Evolutionary conservation across 2,797 vertebrate genomes (phyloP), one percentile per base, ranked within the genome.

Genomic region (Buceros bicornis): DNA sequence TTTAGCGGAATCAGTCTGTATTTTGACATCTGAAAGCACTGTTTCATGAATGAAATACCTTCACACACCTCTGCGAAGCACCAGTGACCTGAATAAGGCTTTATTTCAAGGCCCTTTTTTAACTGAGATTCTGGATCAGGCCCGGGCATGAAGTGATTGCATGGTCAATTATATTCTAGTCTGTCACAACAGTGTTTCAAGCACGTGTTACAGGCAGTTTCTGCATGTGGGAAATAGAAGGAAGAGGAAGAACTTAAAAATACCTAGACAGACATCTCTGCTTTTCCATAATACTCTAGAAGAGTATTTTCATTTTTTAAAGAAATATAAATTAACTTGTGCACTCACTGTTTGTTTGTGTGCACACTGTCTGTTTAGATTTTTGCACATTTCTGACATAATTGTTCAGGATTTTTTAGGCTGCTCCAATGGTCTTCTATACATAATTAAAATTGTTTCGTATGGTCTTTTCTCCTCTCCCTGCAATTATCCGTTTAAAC

Each of bases 401-500:
- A 80, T 61, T 79, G 19, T 87, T 95, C 33, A 47, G 50, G 2
- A 0, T 22, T 74, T 67, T 45, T 70, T 82, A 64, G 67, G 33
- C 53, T 89, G 22, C 11, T 15, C 7, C 42, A 81, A 29, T 70
- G 18, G 70, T 95, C 37, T 83, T 18, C 96, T 89, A 67, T 8
- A 76, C 4, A 67, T 61, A 94, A 86, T 25, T 53, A 76, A 42
- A 92, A 70, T 93, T 91, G 89, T 74, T 92, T 31, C 29, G 72
- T 47, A 50, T 53, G 22, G 8, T 60, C 12, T 90, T 82, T 91
- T 91, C 78, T 61, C 33, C 42, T 78, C 26, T 92, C 22, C 31
- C 21, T 85, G 80, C n/a, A 93, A 67, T 91, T 92, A 90, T 74
- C 77, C 86, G 31, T 85, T 95, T 87, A 95, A 81, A 91, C 56